These are phyloP conservation scores for Pycnonotus jocosus DNA, from an alignment of 2,113 vertebrate species.

Conservation along the genomic window DNA sequence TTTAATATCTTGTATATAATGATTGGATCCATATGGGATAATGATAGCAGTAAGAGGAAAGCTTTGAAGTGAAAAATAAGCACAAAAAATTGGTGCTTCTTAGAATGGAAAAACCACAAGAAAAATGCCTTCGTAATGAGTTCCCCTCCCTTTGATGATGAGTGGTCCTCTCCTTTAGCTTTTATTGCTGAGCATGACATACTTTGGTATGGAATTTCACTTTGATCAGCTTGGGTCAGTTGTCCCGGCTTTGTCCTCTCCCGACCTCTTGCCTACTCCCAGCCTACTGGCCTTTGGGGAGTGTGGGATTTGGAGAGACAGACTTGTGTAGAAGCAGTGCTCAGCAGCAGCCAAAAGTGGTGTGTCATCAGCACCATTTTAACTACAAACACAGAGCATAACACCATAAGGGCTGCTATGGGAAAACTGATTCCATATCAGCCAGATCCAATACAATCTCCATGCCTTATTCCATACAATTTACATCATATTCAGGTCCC, in stretches of 20 bases:
- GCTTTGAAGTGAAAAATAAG: not conserved
- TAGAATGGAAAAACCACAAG: not conserved
- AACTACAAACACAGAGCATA: not conserved
- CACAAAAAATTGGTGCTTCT: not conserved
- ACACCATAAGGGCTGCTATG: not conserved
- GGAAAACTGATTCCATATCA: not conserved
- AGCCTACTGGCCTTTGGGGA: not conserved
- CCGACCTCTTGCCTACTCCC: not conserved
- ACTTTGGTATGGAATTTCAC: not conserved
- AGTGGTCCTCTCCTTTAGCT: not conserved
- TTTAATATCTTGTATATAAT: not conserved
- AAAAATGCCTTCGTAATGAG: not conserved
- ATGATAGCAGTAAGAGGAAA: not conserved
- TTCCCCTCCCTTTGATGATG: not conserved
- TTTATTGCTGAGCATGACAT: not conserved
- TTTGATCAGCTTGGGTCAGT: not conserved
- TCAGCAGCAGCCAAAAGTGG: not conserved
- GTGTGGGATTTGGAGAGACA: not conserved
- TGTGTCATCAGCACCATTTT: not conserved
- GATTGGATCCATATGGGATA: not conserved
- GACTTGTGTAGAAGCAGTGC: not conserved
- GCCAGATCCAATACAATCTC: not conserved
- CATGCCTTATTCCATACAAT: not conserved
- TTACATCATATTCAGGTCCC: not conserved
- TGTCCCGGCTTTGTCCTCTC: not conserved